phyloP scores from a whole-genome alignment of 2,113 vertebrate species.

The Microcebus ravelobensis region DNA sequence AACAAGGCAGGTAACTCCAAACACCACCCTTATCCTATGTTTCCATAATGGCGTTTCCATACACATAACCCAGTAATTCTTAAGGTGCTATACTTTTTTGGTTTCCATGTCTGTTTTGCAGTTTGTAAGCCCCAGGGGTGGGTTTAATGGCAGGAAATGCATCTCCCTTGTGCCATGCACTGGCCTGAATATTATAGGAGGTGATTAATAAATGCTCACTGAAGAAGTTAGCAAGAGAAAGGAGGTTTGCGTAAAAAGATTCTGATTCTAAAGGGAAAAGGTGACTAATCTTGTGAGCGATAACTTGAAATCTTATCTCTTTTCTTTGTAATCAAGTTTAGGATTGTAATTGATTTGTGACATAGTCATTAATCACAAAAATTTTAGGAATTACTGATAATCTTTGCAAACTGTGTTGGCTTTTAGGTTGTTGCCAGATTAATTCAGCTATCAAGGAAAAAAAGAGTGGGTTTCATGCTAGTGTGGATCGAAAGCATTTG shows the following conservation, averaged over 20 bases:
- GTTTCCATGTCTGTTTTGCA: neutral
- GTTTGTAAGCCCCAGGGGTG: neutral
- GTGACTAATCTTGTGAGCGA: neutral
- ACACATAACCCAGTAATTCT: neutral
- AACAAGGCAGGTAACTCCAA: neutral
- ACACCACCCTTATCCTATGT: neutral
- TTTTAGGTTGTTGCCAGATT: neutral
- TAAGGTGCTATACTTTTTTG: no score
- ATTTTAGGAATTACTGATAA: neutral
- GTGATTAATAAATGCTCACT: neutral
- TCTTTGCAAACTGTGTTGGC: neutral
- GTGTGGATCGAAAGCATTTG: neutral
- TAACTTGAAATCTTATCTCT: neutral
- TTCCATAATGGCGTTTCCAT: neutral
- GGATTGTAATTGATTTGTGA: neutral
- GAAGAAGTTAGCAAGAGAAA: neutral
- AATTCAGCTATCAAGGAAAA: neutral
- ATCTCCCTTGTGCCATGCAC: neutral
- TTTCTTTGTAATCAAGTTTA: neutral
- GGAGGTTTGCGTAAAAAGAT: neutral
- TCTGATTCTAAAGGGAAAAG: neutral
- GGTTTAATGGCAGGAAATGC: neutral
- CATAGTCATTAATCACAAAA: neutral
- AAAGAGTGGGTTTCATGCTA: neutral
- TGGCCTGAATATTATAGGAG: neutral